Conservation (phyloP, 2,113 vertebrate species). For the Mastomys natalensis region DNA sequence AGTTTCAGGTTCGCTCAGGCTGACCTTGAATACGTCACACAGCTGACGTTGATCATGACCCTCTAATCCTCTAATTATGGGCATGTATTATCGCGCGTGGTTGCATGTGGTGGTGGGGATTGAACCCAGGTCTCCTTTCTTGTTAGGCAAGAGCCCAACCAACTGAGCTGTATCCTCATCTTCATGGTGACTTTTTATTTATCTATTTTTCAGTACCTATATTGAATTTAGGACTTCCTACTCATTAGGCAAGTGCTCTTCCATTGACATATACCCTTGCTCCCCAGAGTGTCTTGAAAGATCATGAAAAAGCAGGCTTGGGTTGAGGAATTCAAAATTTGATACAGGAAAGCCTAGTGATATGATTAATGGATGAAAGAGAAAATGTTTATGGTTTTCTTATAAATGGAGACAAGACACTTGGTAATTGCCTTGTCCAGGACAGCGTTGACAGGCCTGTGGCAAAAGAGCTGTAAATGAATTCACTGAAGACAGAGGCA, state of each 20-base stretch:
- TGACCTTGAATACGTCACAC: neutral
- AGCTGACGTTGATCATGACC: neutral
- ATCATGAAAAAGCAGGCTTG: neutral
- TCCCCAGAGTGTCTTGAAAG: neutral
- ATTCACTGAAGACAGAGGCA: neutral
- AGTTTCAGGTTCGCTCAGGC: neutral
- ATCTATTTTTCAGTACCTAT: neutral
- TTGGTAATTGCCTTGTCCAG: neutral
- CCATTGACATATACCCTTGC: too few relatives aligned
- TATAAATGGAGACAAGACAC: constrained; percentile 4
- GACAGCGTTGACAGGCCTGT: neutral
- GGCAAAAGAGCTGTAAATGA: too few relatives aligned
- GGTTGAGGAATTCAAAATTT: neutral
- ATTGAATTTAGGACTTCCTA: neutral
- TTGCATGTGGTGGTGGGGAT: neutral
- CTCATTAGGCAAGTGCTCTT: too few relatives aligned
- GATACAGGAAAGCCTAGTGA: constrained; percentile 16
- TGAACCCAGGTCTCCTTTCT: neutral
- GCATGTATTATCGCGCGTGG: too few relatives aligned
- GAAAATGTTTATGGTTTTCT: neutral
- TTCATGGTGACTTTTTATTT: neutral
- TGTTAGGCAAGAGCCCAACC: neutral
- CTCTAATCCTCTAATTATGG: neutral
- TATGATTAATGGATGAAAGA: neutral
- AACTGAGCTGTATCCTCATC: neutral